A percentile compares a stretch with the other conserved stretches of the same genome.
These are phyloP conservation scores for Toxostoma redivivum DNA, from an alignment of 2,113 vertebrate genomes.

Conservation along the genomic window DNA sequence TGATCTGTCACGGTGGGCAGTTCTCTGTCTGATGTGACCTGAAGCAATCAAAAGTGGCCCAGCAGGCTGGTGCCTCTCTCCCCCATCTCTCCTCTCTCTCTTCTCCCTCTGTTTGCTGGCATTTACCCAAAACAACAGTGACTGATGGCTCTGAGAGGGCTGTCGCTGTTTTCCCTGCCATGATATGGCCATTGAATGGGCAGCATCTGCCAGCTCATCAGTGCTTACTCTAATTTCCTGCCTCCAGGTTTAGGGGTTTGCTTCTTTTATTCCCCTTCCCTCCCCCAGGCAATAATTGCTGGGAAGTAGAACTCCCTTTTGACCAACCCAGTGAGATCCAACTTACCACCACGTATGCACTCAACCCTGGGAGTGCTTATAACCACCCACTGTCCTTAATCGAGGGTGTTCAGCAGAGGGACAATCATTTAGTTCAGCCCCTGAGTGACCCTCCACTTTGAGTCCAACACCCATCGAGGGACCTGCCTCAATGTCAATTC, in stretches of 20 bases:
- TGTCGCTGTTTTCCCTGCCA: not conserved
- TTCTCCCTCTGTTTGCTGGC: not conserved
- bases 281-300: not conserved
- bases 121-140: not conserved
- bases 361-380: not conserved
- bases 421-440: not conserved
- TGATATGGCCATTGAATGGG: not conserved
- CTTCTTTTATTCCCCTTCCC: not conserved
- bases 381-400: not conserved
- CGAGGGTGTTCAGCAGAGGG: not conserved
- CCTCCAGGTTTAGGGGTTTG: not conserved
- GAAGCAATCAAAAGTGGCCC: constrained; percentile 5
- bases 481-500: not conserved
- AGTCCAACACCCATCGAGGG: not conserved
- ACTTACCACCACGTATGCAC: not conserved
- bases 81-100: not conserved
- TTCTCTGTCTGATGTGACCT: not conserved
- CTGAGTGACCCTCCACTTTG: not conserved
- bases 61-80: not conserved
- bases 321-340: not conserved
- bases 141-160: not conserved
- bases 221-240: not conserved
- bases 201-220: constrained; percentile 34
- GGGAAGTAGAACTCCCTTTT: not conserved
- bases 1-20: constrained; percentile 2